Evolutionary conservation across 2,113 vertebrate genomes (phyloP), one percentile per base, ranked within the genome.

Genomic region (Hippocampus zosterae): DNA sequence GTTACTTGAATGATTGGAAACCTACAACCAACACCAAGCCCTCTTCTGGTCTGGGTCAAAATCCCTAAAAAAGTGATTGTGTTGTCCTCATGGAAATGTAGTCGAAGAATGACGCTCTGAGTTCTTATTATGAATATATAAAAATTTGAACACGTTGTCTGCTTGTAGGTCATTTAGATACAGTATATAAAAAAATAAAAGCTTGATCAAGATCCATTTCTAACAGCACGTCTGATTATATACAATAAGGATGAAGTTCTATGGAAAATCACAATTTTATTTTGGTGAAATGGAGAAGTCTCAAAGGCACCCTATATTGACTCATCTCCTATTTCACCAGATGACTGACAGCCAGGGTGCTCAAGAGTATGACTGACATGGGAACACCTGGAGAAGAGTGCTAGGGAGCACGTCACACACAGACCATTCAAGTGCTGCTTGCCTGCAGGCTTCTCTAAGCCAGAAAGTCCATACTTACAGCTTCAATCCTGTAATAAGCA

Each of bases 321-420:
- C 57, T 60, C 57, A 2, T 86, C 84, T 85, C 82, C 84, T 78
- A 80, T 80, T 85, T 73, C 25, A 42, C 70, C 40, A 71, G 50
- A 79, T 91, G 84, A 90, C 84, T 90, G 88, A 90, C 88, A 83
- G 83, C 84, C 78, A 84, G 89, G 88, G 78, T 71, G 60, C 77
- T 80, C 76, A 83, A 86, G 82, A 84, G 88, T 79, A 82, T 84
- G 80, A 86, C 71, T 86, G 88, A 90, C 87, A 85, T 82, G 87
- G 88, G 84, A 92, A 88, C 88, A 91, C 90, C 89, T 90, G 91
- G 90, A 88, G 81, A 78, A 79, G 71, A 79, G 73, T 68, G 88
- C 76, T 83, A 84, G 84, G 87, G 76, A 13, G 13, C 84, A 91
- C 86, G 88, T 89, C 90, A 76, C 90, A 89, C 77, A 79, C 81